phyloP scores from a whole-genome alignment of 2,113 vertebrate genomes.

The Zingel zingel region DNA sequence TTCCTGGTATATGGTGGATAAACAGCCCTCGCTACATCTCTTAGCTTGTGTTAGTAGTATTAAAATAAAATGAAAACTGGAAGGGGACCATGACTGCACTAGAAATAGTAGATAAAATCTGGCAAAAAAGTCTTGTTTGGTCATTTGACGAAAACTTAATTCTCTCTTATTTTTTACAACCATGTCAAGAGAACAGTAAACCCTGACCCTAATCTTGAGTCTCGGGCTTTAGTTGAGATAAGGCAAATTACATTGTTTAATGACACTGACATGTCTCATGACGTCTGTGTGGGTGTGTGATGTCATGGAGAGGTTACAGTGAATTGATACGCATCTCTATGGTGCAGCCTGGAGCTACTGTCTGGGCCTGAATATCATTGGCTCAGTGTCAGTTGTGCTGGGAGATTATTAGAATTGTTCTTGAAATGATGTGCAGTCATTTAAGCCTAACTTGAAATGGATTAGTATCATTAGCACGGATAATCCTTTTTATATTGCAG shows the following conservation, averaged over 20 bases:
- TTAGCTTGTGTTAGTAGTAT: not conserved
- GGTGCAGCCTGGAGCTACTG: not conserved
- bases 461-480: not conserved
- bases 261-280: slow-evolving; percentile 34
- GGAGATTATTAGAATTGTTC: not conserved
- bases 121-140: not conserved
- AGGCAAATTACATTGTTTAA: slow-evolving; percentile 52
- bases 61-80: not conserved
- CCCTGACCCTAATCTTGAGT: not conserved
- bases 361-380: not conserved
- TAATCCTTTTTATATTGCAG: slow-evolving; percentile 34
- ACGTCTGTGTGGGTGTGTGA: slow-evolving; percentile 33
- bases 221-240: not conserved
- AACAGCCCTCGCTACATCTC: not conserved
- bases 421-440: not conserved
- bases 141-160: not conserved
- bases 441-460: not conserved
- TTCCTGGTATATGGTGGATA: not conserved
- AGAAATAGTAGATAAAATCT: not conserved
- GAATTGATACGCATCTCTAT: not conserved
- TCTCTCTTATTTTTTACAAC: not conserved
- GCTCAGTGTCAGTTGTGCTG: not conserved
- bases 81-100: not conserved
- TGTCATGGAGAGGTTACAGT: slow-evolving; percentile 37
- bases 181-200: not conserved